These are phyloP conservation scores for Nothoprocta perdicaria DNA, from an alignment of 2,113 vertebrate species.

Conservation along the genomic window DNA sequence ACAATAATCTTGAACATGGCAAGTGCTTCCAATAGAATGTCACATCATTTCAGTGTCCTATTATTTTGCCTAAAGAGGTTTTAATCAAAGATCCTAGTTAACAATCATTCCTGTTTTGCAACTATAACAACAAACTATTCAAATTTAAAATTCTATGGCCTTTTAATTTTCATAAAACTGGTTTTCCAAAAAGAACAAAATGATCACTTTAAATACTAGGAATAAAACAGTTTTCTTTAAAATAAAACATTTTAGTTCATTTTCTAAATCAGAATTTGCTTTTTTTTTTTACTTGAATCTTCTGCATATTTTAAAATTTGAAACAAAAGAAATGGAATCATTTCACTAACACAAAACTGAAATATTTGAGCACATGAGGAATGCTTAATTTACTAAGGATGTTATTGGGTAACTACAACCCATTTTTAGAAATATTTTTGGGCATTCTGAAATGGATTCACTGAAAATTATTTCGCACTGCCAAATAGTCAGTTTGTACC, in stretches of 20 bases:
- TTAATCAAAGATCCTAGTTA: background rate
- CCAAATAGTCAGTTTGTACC: background rate
- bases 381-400: background rate
- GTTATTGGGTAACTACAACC: background rate
- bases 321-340: background rate
- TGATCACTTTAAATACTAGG: background rate
- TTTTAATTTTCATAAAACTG: background rate
- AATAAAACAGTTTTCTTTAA: background rate
- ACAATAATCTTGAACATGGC: background rate
- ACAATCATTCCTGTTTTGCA: background rate
- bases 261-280: background rate
- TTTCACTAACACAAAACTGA: background rate
- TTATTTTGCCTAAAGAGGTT: constrained; percentile 13
- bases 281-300: background rate
- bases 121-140: background rate
- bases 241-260: background rate
- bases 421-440: background rate
- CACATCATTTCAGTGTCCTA: background rate
- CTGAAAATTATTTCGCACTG: background rate
- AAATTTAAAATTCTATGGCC: background rate
- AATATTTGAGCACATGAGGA: background rate
- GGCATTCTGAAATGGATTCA: background rate
- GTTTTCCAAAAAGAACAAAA: background rate
- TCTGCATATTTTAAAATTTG: background rate
- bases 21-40: background rate